Evolutionary conservation across 2,888 invertebrate species (phyloP), one percentile per base, ranked within the genome.

Genomic region (Diloba caeruleocephala): DNA sequence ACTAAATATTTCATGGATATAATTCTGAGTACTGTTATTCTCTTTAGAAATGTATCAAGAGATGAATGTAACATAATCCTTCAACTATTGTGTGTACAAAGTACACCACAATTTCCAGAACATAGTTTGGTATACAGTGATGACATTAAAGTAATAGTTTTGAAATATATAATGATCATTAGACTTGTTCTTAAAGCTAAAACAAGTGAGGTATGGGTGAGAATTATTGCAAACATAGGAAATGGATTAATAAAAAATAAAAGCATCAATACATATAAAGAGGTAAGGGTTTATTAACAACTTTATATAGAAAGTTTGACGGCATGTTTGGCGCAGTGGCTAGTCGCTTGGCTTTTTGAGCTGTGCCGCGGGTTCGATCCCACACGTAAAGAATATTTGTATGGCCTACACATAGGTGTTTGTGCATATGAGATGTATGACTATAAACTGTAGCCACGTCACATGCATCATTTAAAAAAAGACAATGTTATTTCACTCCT

Each of bases 11-110:
- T 85, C 17, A 72, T 87, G 69, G 78, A 89, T 39, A 79, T 87
- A 37, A 48, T 82, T 29, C 33, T 87, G 6, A 70, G 71, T 54
- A 78, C 81, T 37, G 57, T 73, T 10, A 69, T 84, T 21, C 41
- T 91, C 7, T 60, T 45, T 28, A 63, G 64, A 17, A 71, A 62
- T 25, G 44, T 81, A 25, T 69, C 66, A 8, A 72, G 50, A 52
- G 79, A 84, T 33, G 78, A 85, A 36, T 57, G 61, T 0, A 68
- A 68, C 19, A 62, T 57, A 38, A 34, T 88, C 44, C 55, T 85
- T 3, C 80, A 83, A 76, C 69, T 90, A 29, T 53, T 85, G 34
- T 88, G 84, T 55, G 49, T 89, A 3, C 82, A 89, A 75, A 71
- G 23, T 12, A 55, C 71, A 36, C 12, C 56, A 44, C 68, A 78